These are phyloP conservation scores for Xylota sylvarum DNA, from an alignment of 2,888 invertebrate species.

Conservation along the genomic window DNA sequence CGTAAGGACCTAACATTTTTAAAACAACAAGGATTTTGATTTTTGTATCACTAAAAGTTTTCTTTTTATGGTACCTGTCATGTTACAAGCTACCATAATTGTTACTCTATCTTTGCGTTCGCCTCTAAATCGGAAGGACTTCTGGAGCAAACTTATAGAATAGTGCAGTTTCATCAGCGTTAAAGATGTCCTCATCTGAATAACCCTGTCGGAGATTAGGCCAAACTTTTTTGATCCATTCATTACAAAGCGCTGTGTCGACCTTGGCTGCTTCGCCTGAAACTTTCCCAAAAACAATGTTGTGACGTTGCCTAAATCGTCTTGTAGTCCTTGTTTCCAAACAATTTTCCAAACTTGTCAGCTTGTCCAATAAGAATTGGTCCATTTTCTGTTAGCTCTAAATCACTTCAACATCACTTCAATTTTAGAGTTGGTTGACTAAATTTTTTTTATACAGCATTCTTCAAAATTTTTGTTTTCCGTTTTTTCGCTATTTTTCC, in stretches of 20 bases:
- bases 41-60: no score
- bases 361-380: constrained; percentile 20
- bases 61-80: no score
- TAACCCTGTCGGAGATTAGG: constrained; percentile 11
- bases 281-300: constrained; percentile 30
- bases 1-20: no score
- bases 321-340: constrained; percentile 9
- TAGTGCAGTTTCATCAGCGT: no score
- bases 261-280: constrained; percentile 14
- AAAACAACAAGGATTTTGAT: no score
- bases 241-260: no score
- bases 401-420: no score
- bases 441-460: neutral
- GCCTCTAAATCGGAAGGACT: no score
- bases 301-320: constrained; percentile 17
- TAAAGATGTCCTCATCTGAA: constrained; percentile 11
- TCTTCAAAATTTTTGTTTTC: constrained; percentile 1
- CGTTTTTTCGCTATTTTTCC: neutral
- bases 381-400: constrained; percentile 1
- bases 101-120: no score
- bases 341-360: constrained; percentile 9
- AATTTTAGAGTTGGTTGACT: neutral
- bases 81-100: no score
- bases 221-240: constrained; percentile 3
- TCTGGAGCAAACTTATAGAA: constrained; percentile 5